A percentile compares a stretch with the other conserved stretches of the same genome.
phyloP scores from a whole-genome alignment of 1,140 invertebrate species.

The Scaptodrosophila lebanonensis region DNA sequence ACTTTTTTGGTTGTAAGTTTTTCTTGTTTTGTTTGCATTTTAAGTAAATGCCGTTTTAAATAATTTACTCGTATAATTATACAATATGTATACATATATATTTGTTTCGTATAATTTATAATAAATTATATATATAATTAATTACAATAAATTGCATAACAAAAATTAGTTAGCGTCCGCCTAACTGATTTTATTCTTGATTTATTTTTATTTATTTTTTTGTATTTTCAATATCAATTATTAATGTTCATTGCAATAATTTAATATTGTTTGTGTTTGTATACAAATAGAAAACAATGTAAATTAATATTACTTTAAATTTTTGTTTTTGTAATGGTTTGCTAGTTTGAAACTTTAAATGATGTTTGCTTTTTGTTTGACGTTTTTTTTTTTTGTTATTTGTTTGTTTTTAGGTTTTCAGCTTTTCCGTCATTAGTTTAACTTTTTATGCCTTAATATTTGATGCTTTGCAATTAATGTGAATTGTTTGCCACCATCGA shows the following conservation, averaged over 20 bases:
- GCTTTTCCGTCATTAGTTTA: slow-evolving; percentile 5
- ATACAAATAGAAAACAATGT: slow-evolving; percentile 48
- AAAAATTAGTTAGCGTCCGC: slow-evolving; percentile 30
- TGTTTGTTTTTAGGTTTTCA: slow-evolving; percentile 11
- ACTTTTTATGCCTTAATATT: slow-evolving; percentile 4
- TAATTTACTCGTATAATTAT: slow-evolving; percentile 41
- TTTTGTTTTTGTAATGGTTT: slow-evolving; percentile 16
- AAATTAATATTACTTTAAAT: slow-evolving; percentile 36
- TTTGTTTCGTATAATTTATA: slow-evolving; percentile 41
- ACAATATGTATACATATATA: slow-evolving; percentile 26
- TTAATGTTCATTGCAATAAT: slow-evolving; percentile 32
- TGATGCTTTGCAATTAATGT: slow-evolving; percentile 10
- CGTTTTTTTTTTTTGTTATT: not conserved
- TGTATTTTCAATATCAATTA: slow-evolving; percentile 33
- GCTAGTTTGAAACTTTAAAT: slow-evolving; percentile 19
- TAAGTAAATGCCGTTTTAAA: slow-evolving; percentile 46
- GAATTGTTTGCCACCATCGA: not conserved
- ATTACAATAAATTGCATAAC: slow-evolving; percentile 63
- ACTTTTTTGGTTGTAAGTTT: slow-evolving; percentile 35
- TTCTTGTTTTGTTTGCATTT: slow-evolving; percentile 33
- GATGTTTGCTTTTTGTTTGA: slow-evolving; percentile 8
- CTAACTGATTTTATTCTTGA: not conserved
- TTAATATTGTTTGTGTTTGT: slow-evolving; percentile 17
- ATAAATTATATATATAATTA: slow-evolving; percentile 60
- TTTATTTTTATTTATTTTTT: slow-evolving; percentile 24